Evolutionary conservation across 1,140 invertebrate genomes (phyloP).

Genomic region (Littorina saxatilis): DNA sequence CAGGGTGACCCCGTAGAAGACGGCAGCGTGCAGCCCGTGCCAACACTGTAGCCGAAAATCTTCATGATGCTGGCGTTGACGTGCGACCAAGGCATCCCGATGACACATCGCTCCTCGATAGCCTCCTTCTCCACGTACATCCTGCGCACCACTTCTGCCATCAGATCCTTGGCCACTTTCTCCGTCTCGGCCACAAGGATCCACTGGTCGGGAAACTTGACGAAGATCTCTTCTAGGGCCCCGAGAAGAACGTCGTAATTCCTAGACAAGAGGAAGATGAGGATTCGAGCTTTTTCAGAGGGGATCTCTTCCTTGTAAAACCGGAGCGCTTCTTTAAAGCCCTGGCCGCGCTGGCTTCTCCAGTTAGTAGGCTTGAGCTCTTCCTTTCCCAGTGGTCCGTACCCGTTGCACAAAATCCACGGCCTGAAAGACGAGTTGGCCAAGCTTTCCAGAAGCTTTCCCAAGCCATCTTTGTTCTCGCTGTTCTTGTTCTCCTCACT

Average conservation of each 20-base stretch:
- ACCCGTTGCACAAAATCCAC: slow-evolving; percentile 54
- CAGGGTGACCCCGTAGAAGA: slow-evolving; percentile 47
- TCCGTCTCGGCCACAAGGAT: slow-evolving; percentile 49
- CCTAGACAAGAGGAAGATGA: slow-evolving; percentile 56
- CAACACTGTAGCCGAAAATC: slow-evolving; percentile 20
- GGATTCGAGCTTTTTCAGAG: slow-evolving; percentile 47
- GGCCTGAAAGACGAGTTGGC: slow-evolving; percentile 22
- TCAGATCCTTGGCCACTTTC: slow-evolving; percentile 45
- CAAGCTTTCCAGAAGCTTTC: slow-evolving; percentile 31
- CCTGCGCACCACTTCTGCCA: slow-evolving; percentile 41
- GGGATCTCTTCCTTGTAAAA: slow-evolving; percentile 50
- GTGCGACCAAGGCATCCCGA: slow-evolving; percentile 57
- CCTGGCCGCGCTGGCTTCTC: slow-evolving; percentile 49
- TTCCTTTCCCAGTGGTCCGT: slow-evolving; percentile 36
- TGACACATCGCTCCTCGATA: slow-evolving; percentile 42
- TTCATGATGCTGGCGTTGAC: slow-evolving; percentile 42
- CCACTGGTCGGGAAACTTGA: slow-evolving; percentile 56
- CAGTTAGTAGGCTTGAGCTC: slow-evolving; percentile 38
- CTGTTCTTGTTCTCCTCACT: slow-evolving; percentile 31
- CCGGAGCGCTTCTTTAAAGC: slow-evolving; percentile 50
- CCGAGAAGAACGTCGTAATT: slow-evolving; percentile 52
- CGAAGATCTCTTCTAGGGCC: slow-evolving; percentile 49
- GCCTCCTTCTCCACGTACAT: slow-evolving; percentile 40
- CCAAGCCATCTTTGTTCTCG: slow-evolving; percentile 30
- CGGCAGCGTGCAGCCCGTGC: slow-evolving; percentile 36